Evolutionary conservation across 2,888 invertebrate genomes (phyloP), one percentile per base, ranked within the genome.

Genomic region (Tenthredo distinguenda): DNA sequence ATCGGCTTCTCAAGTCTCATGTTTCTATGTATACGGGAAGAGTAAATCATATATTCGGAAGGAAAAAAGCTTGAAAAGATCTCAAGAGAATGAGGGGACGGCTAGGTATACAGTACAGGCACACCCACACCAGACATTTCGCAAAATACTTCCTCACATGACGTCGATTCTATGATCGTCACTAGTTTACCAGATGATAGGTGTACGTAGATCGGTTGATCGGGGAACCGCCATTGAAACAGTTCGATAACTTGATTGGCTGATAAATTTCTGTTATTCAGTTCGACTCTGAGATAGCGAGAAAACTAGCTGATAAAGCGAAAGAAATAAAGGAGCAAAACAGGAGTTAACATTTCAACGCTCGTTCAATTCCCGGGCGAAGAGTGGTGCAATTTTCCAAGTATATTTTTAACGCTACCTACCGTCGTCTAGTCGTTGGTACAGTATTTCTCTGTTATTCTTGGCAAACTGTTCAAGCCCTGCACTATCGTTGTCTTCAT

Each of bases 381-480:
- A 68, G 58, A 83, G 65, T 83, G 83, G 71, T 81, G 81, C 81
- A 81, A 81, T 81, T 81, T 71, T 71, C 71, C 47, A 34, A 83
- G 83, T 65, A 83, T 83, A 83, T 83, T 83, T 83, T 83, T 83
- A 83, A 83, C 83, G 68, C 68, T 47, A 83, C 71, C 83, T 83
- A 62, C 77, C 31, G 40, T 37, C 79, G 31, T 68, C 83, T 58
- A 79, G 76, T 9, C 47, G 83, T 65, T 43, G 81, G 50, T 68
- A 58, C 68, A 26, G 83, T 47, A 71, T 68, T 31, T 34, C 83
- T 65, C n/a, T 83, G 83, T 83, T 83, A 71, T 83, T 83, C 83
- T 83, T 65, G 83, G 83, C 83, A 71, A 43, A 83, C 68, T 31
- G 50, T 83, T 31, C 43, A 83, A 68, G 37, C 40, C 50, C 71